Evolutionary conservation across 2,888 invertebrate species (phyloP).

Genomic region (Pelosia muscerda): DNA sequence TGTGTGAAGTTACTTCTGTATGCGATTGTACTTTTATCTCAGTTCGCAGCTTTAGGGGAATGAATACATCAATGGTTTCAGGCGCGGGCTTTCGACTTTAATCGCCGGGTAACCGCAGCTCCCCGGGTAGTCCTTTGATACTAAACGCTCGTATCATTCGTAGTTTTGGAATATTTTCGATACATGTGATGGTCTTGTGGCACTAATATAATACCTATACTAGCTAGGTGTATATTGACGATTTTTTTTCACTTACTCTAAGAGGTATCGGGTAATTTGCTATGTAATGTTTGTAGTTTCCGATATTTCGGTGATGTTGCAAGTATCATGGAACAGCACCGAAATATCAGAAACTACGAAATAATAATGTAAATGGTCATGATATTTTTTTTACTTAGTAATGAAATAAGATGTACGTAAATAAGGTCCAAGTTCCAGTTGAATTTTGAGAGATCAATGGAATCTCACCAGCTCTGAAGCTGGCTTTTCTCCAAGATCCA

Average conservation of each 20-base stretch:
- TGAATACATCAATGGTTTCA: slow-evolving; percentile 76
- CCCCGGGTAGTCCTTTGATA: slow-evolving; percentile 63
- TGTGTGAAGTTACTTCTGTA: background rate
- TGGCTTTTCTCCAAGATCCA: too few species aligned
- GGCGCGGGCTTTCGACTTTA: slow-evolving; percentile 64
- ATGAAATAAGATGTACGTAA: background rate
- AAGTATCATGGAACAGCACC: too few species aligned
- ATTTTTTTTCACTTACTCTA: too few species aligned
- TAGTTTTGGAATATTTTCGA: slow-evolving; percentile 41
- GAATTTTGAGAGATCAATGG: too few species aligned
- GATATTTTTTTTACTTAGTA: too few species aligned
- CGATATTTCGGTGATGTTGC: too few species aligned
- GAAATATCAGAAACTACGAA: too few species aligned
- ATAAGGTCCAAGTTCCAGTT: background rate
- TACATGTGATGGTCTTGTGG: slow-evolving; percentile 5
- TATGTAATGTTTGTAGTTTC: too few species aligned
- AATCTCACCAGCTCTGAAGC: too few species aligned
- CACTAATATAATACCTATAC: background rate
- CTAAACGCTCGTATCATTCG: slow-evolving; percentile 52
- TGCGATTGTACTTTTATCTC: slow-evolving; percentile 61
- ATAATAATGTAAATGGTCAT: too few species aligned
- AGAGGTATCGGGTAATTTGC: too few species aligned
- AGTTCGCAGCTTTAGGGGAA: slow-evolving; percentile 58
- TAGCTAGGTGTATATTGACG: background rate
- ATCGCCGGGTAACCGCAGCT: slow-evolving; percentile 71